Conservation (phyloP, 2,888 invertebrate species). For the Chirona hameri region DNA sequence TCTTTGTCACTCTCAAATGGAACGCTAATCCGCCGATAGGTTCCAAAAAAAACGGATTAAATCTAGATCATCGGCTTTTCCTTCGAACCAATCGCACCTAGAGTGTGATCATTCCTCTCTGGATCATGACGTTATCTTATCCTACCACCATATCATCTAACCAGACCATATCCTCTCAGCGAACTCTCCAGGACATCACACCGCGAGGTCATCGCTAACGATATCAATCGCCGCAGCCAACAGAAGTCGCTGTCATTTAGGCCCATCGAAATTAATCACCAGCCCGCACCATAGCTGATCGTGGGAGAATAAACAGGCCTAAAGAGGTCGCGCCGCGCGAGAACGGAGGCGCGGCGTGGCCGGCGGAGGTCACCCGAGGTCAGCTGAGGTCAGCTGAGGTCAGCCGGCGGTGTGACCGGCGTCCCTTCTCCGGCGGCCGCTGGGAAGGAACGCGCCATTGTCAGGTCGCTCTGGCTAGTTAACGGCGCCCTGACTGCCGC, state of each 20-base stretch:
- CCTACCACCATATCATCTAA: too few relatives aligned
- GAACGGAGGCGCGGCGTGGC: background rate
- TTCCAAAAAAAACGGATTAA: too few relatives aligned
- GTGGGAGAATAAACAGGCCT: background rate
- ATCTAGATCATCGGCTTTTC: too few relatives aligned
- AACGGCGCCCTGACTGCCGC: background rate
- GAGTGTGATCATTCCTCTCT: too few relatives aligned
- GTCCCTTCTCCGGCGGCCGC: background rate
- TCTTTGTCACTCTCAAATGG: too few relatives aligned
- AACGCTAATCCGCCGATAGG: too few relatives aligned
- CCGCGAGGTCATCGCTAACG: slow-evolving; percentile 10
- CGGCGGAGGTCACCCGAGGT: background rate
- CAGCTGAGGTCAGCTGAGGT: background rate
- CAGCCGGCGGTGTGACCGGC: background rate
- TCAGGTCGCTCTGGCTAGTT: background rate
- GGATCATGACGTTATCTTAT: too few relatives aligned
- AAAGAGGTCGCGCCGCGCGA: background rate
- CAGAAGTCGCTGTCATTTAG: background rate
- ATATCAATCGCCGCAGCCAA: background rate
- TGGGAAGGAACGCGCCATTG: background rate
- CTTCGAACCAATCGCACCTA: too few relatives aligned
- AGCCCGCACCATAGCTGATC: background rate
- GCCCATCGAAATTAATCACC: slow-evolving; percentile 12
- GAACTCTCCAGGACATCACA: background rate
- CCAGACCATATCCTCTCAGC: too few relatives aligned